Evolutionary conservation across 1,140 invertebrate species (phyloP), one percentile per base, ranked within the genome.

Genomic region (Leptonema lineaticorne): DNA sequence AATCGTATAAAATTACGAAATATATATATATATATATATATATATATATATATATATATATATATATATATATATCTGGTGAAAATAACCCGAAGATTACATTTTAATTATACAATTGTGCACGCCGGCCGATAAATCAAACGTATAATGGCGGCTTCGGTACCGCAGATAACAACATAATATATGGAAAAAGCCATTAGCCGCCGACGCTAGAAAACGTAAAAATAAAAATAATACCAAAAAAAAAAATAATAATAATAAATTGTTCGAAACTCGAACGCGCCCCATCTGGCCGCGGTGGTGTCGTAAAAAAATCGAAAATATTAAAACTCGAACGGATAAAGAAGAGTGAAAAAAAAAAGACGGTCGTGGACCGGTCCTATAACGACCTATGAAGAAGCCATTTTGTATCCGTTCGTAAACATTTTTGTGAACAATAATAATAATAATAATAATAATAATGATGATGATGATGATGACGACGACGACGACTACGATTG

Each of bases 181-280:
- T 64, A 64, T 64, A 64, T 64, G 62, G 62, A 64, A 64, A 64
- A 64, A 53, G 41, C 41, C 62, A 64, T 64, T 64, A 64, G 41
- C 29, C 45, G 62, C 18, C 45, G 62, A 7, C 45, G 18, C 28
- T n/a, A 59, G n/a, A 59, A 30, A 18, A 27, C 14, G 14, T 14
- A 14, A 16, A 59, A 28, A 33, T 33, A 22, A 59, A 33, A 64
- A 50, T 45, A 50, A n/a, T n/a, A n/a, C n/a, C n/a, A n/a, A n/a
- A n/a, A n/a, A n/a, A n/a, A n/a, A 64, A 64, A 62, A 62, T n/a
- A 62, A 37, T 45, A 45, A 64, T 64, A 64, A 64, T 64, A 64
- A 53, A 64, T 64, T 22, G 62, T 64, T 48, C 33, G 22, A 24
- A 63, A 37, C 29, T 46, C 41, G 28, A 33, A 46, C 60, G 24